phyloP scores from a whole-genome alignment of 1,140 invertebrate species.

The Drosophila chauvacae region DNA sequence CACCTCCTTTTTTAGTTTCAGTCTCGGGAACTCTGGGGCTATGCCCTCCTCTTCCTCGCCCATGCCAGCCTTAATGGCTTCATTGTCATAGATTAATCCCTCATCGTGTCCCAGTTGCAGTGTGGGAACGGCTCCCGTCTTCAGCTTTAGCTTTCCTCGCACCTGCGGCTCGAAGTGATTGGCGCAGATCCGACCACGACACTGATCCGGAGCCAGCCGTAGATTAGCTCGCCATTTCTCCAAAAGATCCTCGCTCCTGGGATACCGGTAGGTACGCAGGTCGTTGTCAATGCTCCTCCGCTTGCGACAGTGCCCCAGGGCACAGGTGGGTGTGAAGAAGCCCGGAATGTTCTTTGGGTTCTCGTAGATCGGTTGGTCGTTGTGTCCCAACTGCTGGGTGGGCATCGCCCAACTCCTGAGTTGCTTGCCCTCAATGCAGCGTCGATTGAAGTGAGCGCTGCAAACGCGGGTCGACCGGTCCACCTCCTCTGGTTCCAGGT shows the following conservation, averaged over 20 bases:
- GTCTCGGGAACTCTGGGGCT: constrained; percentile 7
- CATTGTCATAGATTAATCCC: constrained; percentile 62
- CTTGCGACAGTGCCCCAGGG: constrained; percentile 66
- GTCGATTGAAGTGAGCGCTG: constrained; percentile 72
- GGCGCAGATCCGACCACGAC: constrained; percentile 71
- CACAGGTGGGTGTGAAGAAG: constrained; percentile 73
- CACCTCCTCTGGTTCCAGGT: constrained; percentile 50
- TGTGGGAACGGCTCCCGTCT: constrained; percentile 74
- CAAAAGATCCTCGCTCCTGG: constrained; percentile 61
- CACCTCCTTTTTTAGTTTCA: constrained; percentile 29
- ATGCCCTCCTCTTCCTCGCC: constrained; percentile 36
- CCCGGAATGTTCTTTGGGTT: constrained; percentile 78
- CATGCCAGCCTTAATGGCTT: constrained; percentile 61
- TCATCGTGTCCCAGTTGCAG: constrained; percentile 75
- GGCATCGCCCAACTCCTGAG: constrained; percentile 76
- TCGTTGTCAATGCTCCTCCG: constrained; percentile 70
- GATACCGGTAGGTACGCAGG: constrained; percentile 72
- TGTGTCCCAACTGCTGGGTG: constrained; percentile 69
- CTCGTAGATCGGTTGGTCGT: constrained; percentile 66
- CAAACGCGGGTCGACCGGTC: constrained; percentile 57
- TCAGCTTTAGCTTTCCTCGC: constrained; percentile 73
- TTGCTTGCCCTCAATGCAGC: constrained; percentile 75
- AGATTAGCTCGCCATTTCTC: constrained; percentile 77
- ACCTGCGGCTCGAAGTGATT: constrained; percentile 75
- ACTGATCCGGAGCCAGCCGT: constrained; percentile 53